Evolutionary conservation across 2,797 vertebrate species (phyloP).

Genomic region (Miichthys miiuy): DNA sequence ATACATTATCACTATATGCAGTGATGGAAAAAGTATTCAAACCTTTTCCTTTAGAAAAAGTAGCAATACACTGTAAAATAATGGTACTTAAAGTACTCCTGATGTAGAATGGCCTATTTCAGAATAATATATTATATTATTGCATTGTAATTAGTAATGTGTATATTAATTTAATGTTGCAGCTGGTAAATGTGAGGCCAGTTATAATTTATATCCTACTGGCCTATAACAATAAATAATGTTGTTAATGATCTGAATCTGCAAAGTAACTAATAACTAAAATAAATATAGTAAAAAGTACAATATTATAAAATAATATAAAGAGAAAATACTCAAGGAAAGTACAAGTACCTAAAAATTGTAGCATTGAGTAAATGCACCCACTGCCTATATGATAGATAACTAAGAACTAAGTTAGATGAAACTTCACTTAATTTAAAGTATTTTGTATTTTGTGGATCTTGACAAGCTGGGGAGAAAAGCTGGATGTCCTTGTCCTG

Average conservation of each 20-base stretch:
- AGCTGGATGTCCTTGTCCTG: not conserved
- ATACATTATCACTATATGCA: not conserved
- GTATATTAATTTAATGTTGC: not conserved
- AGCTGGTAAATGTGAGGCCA: not conserved
- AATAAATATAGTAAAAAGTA: not conserved
- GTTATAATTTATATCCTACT: not conserved
- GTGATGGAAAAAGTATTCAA: not conserved
- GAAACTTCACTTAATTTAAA: not conserved
- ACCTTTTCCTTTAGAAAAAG: not conserved
- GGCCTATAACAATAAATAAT: not conserved
- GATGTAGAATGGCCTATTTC: not conserved
- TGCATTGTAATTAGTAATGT: not conserved
- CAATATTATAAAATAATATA: not conserved
- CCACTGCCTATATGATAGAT: not conserved
- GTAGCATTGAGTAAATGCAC: not conserved
- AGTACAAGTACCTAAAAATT: not conserved
- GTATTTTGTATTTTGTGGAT: constrained; percentile 4
- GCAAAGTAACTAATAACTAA: not conserved
- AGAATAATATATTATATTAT: not conserved
- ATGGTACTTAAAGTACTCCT: not conserved
- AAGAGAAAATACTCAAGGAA: not conserved
- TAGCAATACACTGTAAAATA: not conserved
- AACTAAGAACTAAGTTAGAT: not conserved
- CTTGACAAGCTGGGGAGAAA: not conserved
- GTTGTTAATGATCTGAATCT: not conserved